A percentile compares a stretch with the other conserved stretches of the same genome.
Evolutionary conservation across 2,113 vertebrate genomes (phyloP).

Genomic region (Myrmecobius fasciatus): DNA sequence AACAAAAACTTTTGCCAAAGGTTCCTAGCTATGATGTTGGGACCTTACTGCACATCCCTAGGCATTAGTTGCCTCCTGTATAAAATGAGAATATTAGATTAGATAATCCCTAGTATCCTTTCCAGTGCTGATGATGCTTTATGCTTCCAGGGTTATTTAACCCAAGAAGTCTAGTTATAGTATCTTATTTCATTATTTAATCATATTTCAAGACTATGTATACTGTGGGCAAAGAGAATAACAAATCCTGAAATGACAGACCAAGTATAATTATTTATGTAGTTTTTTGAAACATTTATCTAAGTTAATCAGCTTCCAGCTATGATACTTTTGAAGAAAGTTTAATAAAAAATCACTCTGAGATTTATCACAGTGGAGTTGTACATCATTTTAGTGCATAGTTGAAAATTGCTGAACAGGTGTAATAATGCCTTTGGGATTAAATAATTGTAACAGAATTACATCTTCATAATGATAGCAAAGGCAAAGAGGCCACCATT

Average conservation of each 20-base stretch:
- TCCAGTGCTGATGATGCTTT: conserved; percentile 22
- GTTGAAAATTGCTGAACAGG: conserved; percentile 72
- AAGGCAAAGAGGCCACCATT: background rate
- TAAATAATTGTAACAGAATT: conserved; percentile 72
- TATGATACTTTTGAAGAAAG: conserved; percentile 62
- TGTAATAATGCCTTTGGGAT: conserved; percentile 73
- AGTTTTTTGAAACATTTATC: conserved; percentile 60
- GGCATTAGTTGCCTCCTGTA: background rate
- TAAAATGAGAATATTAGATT: background rate
- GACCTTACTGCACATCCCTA: background rate
- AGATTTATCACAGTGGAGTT: conserved; percentile 71
- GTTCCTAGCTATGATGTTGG: background rate
- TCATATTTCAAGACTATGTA: conserved; percentile 34
- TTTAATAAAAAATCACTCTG: conserved; percentile 63
- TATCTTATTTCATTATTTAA: conserved; percentile 35
- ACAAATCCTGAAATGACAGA: conserved; percentile 13
- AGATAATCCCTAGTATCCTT: conserved; percentile 40
- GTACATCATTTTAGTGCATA: conserved; percentile 75
- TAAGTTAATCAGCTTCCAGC: conserved; percentile 60
- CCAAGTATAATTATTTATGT: conserved; percentile 42
- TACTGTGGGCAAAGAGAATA: conserved; percentile 24
- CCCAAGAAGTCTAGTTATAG: conserved; percentile 41
- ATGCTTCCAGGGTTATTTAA: conserved; percentile 52
- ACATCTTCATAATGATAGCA: conserved; percentile 65
- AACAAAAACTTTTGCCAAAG: background rate